Base-by-base conservation (phyloP, 2,888 invertebrate species). In the Heliconius ismenius region DNA sequence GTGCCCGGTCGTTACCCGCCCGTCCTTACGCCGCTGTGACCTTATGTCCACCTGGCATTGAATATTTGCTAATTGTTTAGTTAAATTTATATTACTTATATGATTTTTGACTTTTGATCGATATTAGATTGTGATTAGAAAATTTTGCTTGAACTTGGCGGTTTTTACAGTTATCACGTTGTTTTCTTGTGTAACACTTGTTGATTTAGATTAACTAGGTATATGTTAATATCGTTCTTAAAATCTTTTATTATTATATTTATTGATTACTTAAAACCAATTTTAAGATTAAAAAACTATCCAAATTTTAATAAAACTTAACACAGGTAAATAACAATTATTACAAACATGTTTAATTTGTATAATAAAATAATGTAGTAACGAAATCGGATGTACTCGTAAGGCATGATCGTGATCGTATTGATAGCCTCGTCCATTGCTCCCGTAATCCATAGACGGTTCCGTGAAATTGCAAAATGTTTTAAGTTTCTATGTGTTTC, bases 1-100 rank as follows among this genome's bases (percentile, higher is more conserved):
- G 90, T 92, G 91, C 91, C 92, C 91, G 93, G 92, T 93, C 92
- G 90, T 92, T 93, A 91, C 91, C 92, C 92, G 88, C 82, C 87
- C 91, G 92, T 92, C 92, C 92, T 92, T 91, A 90, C 87, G 83
- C 84, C 86, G 86, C 89, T 85, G 83, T 87, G 92, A 92, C 92
- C 92, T 91, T 91, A 91, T 92, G 89, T 80, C 83, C 89, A 87
- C 92, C 93, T 92, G 90, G 93, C 93, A 91, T 86, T 70, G 13
- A 70, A 58, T 70, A 54, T 10, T 32, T 70, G 58, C 54, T 70
- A 58, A 70, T 70, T 70, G 70, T 70, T 70, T 26, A 36, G 2
- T 58, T 11, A 15, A 32, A 70, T 58, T 70, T 58, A 70, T 54
- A 60, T 24, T 11, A n/a, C 4, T 60, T 70, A 15, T 65, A 26